Evolutionary conservation across 2,113 vertebrate genomes (phyloP), one percentile per base, ranked within the genome.

Genomic region (Hyla sarda): DNA sequence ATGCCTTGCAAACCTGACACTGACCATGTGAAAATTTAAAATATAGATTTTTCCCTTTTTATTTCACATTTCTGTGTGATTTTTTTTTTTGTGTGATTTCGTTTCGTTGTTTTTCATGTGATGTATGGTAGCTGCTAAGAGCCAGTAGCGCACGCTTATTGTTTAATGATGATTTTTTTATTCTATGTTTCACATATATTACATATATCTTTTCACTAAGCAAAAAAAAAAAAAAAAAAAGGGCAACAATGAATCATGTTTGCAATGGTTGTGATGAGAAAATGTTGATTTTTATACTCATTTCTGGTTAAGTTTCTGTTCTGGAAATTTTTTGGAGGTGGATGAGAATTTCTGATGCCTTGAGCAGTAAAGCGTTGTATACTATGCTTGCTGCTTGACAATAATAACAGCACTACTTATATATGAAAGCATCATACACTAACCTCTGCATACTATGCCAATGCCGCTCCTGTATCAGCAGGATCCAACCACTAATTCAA

Each of bases 381-480:
- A 28, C 73, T 11, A 17, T 47, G 69, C 13, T 73, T 73, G 50
- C 69, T 87, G 69, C 75, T 34, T 77, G 72, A 23, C 30, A 28
- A 60, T 69, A n/a, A 47, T 8, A 21, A 47, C 73, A 45, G 81
- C 62, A 50, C 47, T 19, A 62, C 23, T 80, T 76, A 60, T 48
- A 75, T 74, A 56, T 6, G 25, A 71, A 58, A 79, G 78, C 71
- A 65, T 83, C 67, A 74, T 65, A 80, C 80, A 82, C 80, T 85
- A 82, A 75, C 47, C 72, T 65, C 62, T 84, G 74, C 87, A 62
- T 79, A 3, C 71, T 88, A 75, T 73, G 45, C 85, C 56, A 69
- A 28, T 84, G 28, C 74, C 54, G 87, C 71, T 82, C 84, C 84
- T 88, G 41, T 88, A 82, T 88, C 69, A 82, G 83, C 87, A 84